Evolutionary conservation across 1,140 invertebrate species (phyloP).

Genomic region (Acromyrmex echinatior): DNA sequence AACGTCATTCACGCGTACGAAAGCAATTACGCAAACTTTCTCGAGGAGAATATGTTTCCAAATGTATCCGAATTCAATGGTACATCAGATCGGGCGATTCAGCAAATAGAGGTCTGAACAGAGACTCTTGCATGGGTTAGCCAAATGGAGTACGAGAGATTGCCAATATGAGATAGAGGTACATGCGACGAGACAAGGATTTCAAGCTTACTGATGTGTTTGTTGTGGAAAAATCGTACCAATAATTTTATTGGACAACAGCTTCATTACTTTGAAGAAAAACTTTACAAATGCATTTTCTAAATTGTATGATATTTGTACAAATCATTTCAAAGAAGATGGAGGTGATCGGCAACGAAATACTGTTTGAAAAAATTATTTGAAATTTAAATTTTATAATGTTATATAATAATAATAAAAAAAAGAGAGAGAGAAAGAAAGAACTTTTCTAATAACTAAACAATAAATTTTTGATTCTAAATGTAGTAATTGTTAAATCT

Average conservation of each 20-base stretch:
- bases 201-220: conserved; percentile 13
- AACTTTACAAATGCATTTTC: conserved; percentile 1
- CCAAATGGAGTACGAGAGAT: conserved; percentile 49
- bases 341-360: background rate
- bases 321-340: background rate
- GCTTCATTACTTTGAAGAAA: background rate
- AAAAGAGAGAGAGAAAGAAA: background rate
- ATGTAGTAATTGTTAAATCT: background rate
- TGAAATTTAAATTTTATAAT: background rate
- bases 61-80: conserved; percentile 34
- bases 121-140: background rate
- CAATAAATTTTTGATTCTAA: background rate
- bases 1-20: background rate
- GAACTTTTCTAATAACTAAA: background rate
- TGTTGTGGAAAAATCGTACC: conserved; percentile 10
- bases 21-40: conserved; percentile 42
- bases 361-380: background rate
- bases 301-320: background rate
- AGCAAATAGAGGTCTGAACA: conserved; percentile 11
- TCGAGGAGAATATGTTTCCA: background rate
- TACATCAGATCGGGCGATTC: background rate
- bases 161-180: conserved; percentile 56
- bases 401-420: background rate
- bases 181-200: conserved; percentile 36
- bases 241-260: conserved; percentile 1